A percentile compares a stretch with the other conserved stretches of the same genome.
phyloP scores from a whole-genome alignment of 1,140 invertebrate genomes.

The Panagrolaimus sp. region DNA sequence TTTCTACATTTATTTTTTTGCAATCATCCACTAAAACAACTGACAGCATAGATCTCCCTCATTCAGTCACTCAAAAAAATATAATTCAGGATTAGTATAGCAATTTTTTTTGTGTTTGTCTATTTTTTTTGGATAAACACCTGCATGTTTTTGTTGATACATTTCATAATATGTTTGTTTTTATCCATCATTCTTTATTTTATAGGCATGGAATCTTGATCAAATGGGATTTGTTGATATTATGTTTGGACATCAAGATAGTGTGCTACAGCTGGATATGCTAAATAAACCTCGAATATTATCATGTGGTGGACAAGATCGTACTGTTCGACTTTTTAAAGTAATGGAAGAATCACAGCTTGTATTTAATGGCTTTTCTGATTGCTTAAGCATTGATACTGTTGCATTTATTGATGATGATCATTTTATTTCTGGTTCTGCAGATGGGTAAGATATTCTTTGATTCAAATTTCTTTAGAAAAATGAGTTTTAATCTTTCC shows the following conservation, averaged over 20 bases:
- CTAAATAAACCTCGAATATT: slow-evolving; percentile 31
- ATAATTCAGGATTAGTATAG: neutral
- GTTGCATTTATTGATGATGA: slow-evolving; percentile 43
- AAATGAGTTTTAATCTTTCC: neutral
- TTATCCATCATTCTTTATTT: too few species aligned
- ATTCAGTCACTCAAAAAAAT: too few species aligned
- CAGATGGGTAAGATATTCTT: slow-evolving; percentile 39
- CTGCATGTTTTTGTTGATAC: neutral
- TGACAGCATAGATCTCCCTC: slow-evolving; percentile 1
- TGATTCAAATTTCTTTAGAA: too few species aligned
- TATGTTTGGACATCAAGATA: slow-evolving; percentile 27
- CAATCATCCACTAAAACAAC: neutral
- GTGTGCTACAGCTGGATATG: slow-evolving; percentile 35
- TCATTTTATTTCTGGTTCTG: slow-evolving; percentile 36
- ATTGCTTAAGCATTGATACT: slow-evolving; percentile 33
- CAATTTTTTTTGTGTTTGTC: neutral
- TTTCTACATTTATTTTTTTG: neutral
- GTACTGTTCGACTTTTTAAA: slow-evolving; percentile 35
- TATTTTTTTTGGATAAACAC: neutral
- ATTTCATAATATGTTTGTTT: neutral
- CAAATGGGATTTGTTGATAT: slow-evolving; percentile 42
- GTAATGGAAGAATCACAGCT: slow-evolving; percentile 32
- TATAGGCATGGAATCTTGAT: slow-evolving; percentile 39
- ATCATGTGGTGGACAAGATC: slow-evolving; percentile 12
- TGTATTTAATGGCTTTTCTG: slow-evolving; percentile 37